A percentile compares a stretch with the other conserved stretches of the same genome.
These are phyloP conservation scores for Anarsia innoxiella DNA, from an alignment of 2,888 invertebrate genomes.

Conservation along the genomic window DNA sequence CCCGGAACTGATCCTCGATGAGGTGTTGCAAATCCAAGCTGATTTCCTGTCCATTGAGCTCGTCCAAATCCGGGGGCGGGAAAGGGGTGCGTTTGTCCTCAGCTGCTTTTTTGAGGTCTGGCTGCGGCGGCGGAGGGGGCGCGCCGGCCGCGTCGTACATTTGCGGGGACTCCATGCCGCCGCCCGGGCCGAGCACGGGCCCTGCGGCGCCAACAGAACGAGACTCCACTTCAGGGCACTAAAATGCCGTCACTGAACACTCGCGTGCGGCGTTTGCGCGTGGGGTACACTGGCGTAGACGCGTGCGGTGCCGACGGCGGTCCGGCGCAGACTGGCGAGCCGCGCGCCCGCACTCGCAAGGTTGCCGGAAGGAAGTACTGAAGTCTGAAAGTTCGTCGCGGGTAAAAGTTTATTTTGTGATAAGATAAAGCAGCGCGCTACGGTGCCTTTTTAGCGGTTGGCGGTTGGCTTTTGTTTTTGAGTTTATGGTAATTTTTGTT, in stretches of 20 bases:
- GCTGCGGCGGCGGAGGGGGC: constrained; percentile 78
- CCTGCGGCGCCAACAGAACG: constrained; percentile 64
- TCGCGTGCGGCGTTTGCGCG: constrained; percentile 44
- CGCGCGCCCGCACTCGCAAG: constrained; percentile 41
- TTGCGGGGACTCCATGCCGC: constrained; percentile 88
- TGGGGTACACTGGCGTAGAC: constrained; percentile 20
- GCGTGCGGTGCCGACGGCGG: constrained; percentile 54
- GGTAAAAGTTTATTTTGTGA: constrained; percentile 46
- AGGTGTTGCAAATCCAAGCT: constrained; percentile 93
- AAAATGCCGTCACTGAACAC: constrained; percentile 60
- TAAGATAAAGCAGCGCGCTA: constrained; percentile 14
- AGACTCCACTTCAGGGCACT: constrained; percentile 72
- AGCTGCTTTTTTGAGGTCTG: constrained; percentile 72
- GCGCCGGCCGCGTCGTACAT: constrained; percentile 86
- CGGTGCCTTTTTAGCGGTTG: too few species aligned
- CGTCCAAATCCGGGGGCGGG: constrained; percentile 88
- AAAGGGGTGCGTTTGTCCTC: constrained; percentile 83
- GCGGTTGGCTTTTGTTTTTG: too few species aligned
- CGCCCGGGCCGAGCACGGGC: constrained; percentile 62
- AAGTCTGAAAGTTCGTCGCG: constrained; percentile 54
- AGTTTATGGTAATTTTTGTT: too few species aligned
- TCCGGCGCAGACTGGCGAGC: constrained; percentile 53
- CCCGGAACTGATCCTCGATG: constrained; percentile 94
- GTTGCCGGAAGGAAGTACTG: constrained; percentile 69
- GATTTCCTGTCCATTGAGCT: constrained; percentile 94